A percentile compares a stretch with the other conserved stretches of the same genome.
These are phyloP conservation scores for Meta bourneti DNA, from an alignment of 2,888 invertebrate species.

Conservation along the genomic window DNA sequence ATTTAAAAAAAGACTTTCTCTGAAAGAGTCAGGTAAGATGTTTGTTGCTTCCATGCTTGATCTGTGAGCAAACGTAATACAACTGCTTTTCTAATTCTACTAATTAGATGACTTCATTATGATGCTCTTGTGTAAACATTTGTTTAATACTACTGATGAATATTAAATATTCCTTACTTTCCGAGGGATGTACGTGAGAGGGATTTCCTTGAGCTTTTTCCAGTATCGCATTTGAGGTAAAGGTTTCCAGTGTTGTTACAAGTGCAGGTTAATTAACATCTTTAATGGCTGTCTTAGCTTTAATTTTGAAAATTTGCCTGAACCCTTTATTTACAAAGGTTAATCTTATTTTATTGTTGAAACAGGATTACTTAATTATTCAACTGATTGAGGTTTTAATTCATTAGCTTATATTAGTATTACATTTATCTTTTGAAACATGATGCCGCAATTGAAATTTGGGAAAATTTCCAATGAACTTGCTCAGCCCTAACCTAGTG, in stretches of 20 bases:
- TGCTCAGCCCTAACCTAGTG: too few relatives aligned
- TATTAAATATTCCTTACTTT: neutral
- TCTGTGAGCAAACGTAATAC: neutral
- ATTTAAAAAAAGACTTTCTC: too few relatives aligned
- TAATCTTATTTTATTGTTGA: neutral
- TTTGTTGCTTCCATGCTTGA: too few relatives aligned
- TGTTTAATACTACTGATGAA: neutral
- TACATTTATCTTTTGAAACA: neutral
- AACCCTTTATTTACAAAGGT: neutral
- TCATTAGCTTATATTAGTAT: neutral
- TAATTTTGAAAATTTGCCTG: neutral
- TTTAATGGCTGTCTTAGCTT: neutral
- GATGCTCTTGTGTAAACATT: neutral
- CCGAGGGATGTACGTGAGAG: neutral
- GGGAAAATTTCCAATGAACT: too few relatives aligned
- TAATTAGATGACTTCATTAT: conserved; percentile 9
- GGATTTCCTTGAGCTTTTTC: neutral
- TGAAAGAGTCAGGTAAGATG: too few relatives aligned
- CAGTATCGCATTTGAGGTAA: neutral
- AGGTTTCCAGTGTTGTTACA: neutral
- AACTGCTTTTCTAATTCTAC: neutral
- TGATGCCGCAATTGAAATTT: neutral
- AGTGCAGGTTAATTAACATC: neutral
- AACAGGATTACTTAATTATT: neutral
- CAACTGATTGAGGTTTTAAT: neutral